Percentiles rank a stretch among this genome's conserved stretches.
Evolutionary conservation across 1,140 invertebrate species (phyloP).

Genomic region (Nebria ingens): DNA sequence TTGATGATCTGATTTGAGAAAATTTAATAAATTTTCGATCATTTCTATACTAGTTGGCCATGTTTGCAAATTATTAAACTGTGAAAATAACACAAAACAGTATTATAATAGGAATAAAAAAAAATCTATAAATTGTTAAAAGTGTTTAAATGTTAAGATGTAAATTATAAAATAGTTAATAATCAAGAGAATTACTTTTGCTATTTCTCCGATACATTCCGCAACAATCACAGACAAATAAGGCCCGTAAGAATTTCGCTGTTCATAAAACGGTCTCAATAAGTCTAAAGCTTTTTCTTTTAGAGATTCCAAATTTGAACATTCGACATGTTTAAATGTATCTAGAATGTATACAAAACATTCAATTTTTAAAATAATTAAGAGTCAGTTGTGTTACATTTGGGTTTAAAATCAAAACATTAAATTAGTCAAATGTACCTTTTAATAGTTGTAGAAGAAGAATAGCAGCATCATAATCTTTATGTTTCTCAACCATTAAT

Average conservation of each 20-base stretch:
- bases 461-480: slow-evolving; percentile 18
- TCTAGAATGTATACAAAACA: slow-evolving; percentile 16
- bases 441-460: slow-evolving; percentile 22
- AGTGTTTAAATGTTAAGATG: too few species aligned
- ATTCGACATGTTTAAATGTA: slow-evolving; percentile 15
- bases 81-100: slow-evolving; percentile 9
- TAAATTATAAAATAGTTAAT: too few species aligned
- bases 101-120: too few species aligned
- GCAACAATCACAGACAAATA: slow-evolving; percentile 27
- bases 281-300: slow-evolving; percentile 20
- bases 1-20: slow-evolving; percentile 30
- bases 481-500: slow-evolving; percentile 19
- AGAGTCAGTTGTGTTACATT: too few species aligned
- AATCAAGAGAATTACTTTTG: slow-evolving; percentile 21
- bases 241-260: slow-evolving; percentile 26
- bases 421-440: slow-evolving; percentile 18
- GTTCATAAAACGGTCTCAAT: slow-evolving; percentile 27
- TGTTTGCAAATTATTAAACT: slow-evolving; percentile 16
- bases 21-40: slow-evolving; percentile 27
- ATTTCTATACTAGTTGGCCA: slow-evolving; percentile 17
- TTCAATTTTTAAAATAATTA: too few species aligned
- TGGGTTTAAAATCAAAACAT: too few species aligned
- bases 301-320: slow-evolving; percentile 11
- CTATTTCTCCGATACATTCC: slow-evolving; percentile 28
- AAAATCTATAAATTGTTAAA: too few species aligned